Evolutionary conservation across 2,113 vertebrate genomes (phyloP).

Genomic region (Eclectus roratus): DNA sequence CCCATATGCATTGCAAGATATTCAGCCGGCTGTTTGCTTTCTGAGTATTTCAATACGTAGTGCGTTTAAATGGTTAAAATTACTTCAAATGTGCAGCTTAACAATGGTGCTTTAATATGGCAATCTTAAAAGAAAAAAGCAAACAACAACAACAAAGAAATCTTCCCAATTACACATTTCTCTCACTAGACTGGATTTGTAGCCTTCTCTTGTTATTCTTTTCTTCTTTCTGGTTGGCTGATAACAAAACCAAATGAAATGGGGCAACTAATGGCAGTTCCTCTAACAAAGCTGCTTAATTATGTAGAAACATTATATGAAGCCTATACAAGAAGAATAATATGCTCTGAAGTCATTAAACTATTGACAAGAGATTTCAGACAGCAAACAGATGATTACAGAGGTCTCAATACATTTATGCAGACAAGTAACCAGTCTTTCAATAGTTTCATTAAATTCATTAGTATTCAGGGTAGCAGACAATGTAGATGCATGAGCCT

Average conservation of each 20-base stretch:
- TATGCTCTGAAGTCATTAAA: constrained; percentile 64
- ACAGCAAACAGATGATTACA: constrained; percentile 62
- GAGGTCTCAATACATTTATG: constrained; percentile 47
- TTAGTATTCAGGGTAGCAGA: constrained; percentile 54
- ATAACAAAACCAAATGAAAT: constrained; percentile 58
- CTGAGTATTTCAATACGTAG: neutral
- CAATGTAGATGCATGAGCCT: constrained; percentile 46
- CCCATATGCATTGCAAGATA: neutral
- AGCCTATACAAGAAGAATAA: constrained; percentile 55
- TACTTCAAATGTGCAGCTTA: neutral
- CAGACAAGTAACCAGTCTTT: constrained; percentile 47
- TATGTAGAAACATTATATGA: constrained; percentile 66
- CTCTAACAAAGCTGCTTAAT: constrained; percentile 68
- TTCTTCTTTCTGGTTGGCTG: constrained; percentile 43
- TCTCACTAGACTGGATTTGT: constrained; percentile 5
- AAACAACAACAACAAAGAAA: neutral
- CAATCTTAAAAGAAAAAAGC: neutral
- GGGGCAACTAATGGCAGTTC: constrained; percentile 59
- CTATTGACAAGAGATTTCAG: constrained; percentile 61
- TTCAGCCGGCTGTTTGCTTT: neutral
- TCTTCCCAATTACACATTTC: neutral
- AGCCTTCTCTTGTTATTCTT: constrained; percentile 44
- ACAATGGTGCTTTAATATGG: neutral
- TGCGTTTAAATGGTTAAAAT: constrained; percentile 12
- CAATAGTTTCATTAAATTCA: constrained; percentile 65